Percentiles rank a stretch among this genome's conserved stretches.
Conservation (phyloP, 2,797 vertebrate genomes). For the Eurystomus glaucurus region DNA sequence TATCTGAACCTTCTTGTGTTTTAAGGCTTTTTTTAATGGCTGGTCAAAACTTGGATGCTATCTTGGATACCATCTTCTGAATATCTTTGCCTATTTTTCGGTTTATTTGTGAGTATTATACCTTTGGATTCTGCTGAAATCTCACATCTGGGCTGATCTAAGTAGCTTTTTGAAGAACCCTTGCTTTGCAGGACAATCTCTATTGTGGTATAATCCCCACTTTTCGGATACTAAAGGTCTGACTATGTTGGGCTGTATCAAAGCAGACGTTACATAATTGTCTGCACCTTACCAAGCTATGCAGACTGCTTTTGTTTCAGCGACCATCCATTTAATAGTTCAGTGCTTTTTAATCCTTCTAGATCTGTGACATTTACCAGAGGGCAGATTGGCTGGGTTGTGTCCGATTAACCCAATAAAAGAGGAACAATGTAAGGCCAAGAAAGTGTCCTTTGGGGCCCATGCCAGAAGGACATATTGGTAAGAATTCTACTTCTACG, state of each 20-base stretch:
- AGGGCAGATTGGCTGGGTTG: not conserved
- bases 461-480: not conserved
- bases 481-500: not conserved
- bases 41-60: not conserved
- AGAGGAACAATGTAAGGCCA: not conserved
- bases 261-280: accelerated
- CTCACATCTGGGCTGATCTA: not conserved
- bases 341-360: not conserved
- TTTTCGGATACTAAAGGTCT: not conserved
- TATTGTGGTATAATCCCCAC: accelerated
- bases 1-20: not conserved
- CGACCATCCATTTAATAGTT: not conserved
- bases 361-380: not conserved
- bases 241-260: not conserved
- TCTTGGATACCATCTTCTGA: accelerated
- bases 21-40: not conserved
- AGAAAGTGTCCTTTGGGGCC: not conserved
- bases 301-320: not conserved
- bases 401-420: not conserved
- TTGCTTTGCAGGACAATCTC: not conserved
- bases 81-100: not conserved
- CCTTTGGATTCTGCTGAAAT: not conserved
- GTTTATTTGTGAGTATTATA: not conserved
- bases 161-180: not conserved
- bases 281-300: too few species aligned